Evolutionary conservation across 2,888 invertebrate species (phyloP).

Genomic region (Fragum whitleyi): DNA sequence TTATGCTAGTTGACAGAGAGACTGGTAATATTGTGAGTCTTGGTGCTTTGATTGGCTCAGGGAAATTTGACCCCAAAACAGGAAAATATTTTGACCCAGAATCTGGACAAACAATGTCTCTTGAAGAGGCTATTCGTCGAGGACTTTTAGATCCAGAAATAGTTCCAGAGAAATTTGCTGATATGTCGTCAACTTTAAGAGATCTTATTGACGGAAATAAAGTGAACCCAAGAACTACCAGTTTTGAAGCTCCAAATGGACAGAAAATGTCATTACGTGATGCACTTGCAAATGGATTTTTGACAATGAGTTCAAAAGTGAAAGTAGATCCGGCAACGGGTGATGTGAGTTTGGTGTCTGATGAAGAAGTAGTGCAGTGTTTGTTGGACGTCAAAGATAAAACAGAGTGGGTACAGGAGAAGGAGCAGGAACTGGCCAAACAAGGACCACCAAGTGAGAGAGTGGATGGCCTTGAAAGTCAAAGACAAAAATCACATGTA

Average conservation of each 20-base stretch:
- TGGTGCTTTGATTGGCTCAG: slow-evolving; percentile 76
- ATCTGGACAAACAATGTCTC: slow-evolving; percentile 88
- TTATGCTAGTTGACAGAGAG: slow-evolving; percentile 82
- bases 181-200: slow-evolving; percentile 76
- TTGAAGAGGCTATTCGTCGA: slow-evolving; percentile 92
- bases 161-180: slow-evolving; percentile 76
- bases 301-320: slow-evolving; percentile 89
- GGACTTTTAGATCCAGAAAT: slow-evolving; percentile 86
- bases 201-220: slow-evolving; percentile 79
- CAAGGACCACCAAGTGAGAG: slow-evolving; percentile 75
- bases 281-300: slow-evolving; percentile 90
- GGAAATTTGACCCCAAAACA: slow-evolving; percentile 88
- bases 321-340: slow-evolving; percentile 85
- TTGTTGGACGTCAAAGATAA: slow-evolving; percentile 80
- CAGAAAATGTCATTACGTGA: slow-evolving; percentile 87
- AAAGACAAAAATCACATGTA: slow-evolving; percentile 73
- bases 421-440: slow-evolving; percentile 77
- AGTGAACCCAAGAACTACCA: slow-evolving; percentile 77
- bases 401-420: slow-evolving; percentile 80
- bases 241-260: slow-evolving; percentile 85
- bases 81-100: slow-evolving; percentile 89
- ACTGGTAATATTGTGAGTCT: slow-evolving; percentile 79
- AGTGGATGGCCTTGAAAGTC: slow-evolving; percentile 70
- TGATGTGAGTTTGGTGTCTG: slow-evolving; percentile 75
- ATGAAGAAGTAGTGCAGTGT: slow-evolving; percentile 80